Evolutionary conservation across 2,888 invertebrate genomes (phyloP).

Genomic region (Cyaniris semiargus): DNA sequence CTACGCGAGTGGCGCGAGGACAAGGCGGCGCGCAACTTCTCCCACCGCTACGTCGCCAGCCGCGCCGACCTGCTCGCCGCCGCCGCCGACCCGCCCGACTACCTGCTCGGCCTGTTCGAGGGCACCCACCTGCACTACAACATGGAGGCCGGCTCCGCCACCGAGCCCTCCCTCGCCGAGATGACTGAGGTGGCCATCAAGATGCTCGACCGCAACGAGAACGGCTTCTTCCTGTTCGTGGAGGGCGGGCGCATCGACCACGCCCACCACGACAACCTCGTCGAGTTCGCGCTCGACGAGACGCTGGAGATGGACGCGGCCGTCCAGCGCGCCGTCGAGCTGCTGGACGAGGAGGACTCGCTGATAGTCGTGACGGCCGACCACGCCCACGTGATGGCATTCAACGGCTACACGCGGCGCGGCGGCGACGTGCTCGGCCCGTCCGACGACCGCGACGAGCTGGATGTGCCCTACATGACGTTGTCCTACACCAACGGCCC

Average conservation of each 20-base stretch:
- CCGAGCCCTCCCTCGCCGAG: conserved; percentile 56
- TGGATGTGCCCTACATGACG: conserved; percentile 72
- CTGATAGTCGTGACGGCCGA: conserved; percentile 86
- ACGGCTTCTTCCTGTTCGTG: conserved; percentile 86
- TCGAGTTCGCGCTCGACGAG: conserved; percentile 81
- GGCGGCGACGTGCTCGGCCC: conserved; percentile 50
- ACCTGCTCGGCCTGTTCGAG: conserved; percentile 83
- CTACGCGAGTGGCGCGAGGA: conserved; percentile 83
- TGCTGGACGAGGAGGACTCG: conserved; percentile 77
- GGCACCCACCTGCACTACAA: conserved; percentile 83
- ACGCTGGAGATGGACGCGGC: conserved; percentile 82
- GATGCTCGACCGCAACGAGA: conserved; percentile 77
- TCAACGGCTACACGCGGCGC: conserved; percentile 82
- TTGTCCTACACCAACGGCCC: conserved; percentile 81
- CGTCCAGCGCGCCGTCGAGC: conserved; percentile 59
- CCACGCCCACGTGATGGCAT: conserved; percentile 84
- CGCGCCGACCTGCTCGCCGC: conserved; percentile 74
- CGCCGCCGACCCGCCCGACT: conserved; percentile 73
- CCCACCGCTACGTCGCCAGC: conserved; percentile 78
- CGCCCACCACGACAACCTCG: conserved; percentile 79
- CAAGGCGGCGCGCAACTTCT: conserved; percentile 58
- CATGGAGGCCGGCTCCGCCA: conserved; percentile 66
- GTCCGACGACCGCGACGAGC: conserved; percentile 57
- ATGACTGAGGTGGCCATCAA: conserved; percentile 80
- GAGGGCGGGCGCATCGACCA: conserved; percentile 82